phyloP scores from a whole-genome alignment of 2,797 vertebrate genomes.

The Coregonus ussuriensis region DNA sequence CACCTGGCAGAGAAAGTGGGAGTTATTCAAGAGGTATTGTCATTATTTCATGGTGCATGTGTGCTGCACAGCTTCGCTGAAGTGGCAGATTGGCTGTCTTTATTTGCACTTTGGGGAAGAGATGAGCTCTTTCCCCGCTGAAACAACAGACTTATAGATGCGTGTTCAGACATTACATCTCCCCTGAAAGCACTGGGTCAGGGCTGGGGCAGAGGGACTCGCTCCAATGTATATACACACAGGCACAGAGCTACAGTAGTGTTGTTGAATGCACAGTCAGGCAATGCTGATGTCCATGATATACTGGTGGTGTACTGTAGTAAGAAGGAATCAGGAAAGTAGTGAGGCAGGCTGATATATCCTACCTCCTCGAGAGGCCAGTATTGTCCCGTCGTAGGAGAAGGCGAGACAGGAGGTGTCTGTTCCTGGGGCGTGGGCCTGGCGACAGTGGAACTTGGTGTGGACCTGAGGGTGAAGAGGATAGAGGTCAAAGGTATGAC shows the following conservation, averaged over 20 bases:
- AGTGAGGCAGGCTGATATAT: not conserved
- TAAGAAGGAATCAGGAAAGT: not conserved
- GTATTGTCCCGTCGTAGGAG: constrained; percentile 88
- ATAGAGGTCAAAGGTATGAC: not conserved
- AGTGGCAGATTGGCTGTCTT: constrained; percentile 4
- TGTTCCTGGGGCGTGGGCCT: constrained; percentile 87
- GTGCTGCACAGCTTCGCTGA: constrained; percentile 12
- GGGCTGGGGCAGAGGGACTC: constrained; percentile 6
- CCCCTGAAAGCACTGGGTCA: constrained; percentile 10
- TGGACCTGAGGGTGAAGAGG: constrained; percentile 81
- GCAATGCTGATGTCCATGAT: not conserved
- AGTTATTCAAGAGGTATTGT: not conserved
- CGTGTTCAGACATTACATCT: constrained; percentile 28
- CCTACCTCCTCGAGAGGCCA: constrained; percentile 94
- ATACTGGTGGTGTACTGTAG: not conserved
- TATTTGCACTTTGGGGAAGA: constrained; percentile 36
- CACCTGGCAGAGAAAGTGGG: constrained; percentile 75
- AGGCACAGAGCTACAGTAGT: not conserved
- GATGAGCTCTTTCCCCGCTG: constrained; percentile 11
- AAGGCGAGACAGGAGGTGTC: constrained; percentile 91
- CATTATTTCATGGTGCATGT: not conserved
- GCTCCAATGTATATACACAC: constrained; percentile 1
- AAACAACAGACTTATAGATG: constrained; percentile 35
- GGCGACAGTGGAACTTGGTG: constrained; percentile 94
- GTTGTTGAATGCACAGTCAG: not conserved